A percentile compares a stretch with the other conserved stretches of the same genome.
Conservation (phyloP, 2,113 vertebrate genomes). For the Ellobius talpinus region DNA sequence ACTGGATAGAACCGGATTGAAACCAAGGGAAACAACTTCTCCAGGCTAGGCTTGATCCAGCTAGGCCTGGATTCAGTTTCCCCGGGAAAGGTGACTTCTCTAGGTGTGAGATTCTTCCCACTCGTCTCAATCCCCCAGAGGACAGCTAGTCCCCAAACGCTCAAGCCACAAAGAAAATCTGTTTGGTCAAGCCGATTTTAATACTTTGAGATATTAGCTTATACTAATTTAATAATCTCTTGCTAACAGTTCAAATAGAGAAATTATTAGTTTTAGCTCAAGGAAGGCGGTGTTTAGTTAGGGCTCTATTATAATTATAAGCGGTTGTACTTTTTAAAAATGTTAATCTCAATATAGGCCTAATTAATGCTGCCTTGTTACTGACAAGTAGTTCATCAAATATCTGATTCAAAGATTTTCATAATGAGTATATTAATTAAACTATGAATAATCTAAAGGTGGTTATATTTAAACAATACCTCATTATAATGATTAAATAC, state of each 20-base stretch:
- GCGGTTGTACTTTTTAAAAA: constrained; percentile 85
- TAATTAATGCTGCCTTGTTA: constrained; percentile 90
- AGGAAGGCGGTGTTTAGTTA: constrained; percentile 88
- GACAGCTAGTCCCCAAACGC: neutral
- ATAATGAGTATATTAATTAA: constrained; percentile 93
- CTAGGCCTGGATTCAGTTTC: neutral
- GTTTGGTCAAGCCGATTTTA: constrained; percentile 74
- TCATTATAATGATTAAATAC: constrained; percentile 92
- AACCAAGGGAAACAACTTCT: neutral
- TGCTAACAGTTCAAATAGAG: constrained; percentile 88
- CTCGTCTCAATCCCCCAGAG: neutral
- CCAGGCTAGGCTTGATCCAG: neutral
- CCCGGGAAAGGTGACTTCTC: neutral
- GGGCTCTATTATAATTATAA: constrained; percentile 86
- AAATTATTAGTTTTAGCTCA: constrained; percentile 89
- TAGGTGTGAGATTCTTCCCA: neutral
- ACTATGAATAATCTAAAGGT: constrained; percentile 91
- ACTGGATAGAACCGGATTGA: neutral
- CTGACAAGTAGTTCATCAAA: constrained; percentile 91
- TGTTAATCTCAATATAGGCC: constrained; percentile 89
- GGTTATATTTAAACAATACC: constrained; percentile 93
- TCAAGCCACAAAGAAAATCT: constrained; percentile 53
- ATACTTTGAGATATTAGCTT: constrained; percentile 75
- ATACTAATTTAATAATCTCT: constrained; percentile 88
- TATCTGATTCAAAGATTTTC: constrained; percentile 90